Evolutionary conservation across 2,797 vertebrate genomes (phyloP), one percentile per base, ranked within the genome.

Genomic region (Borostomias antarcticus): DNA sequence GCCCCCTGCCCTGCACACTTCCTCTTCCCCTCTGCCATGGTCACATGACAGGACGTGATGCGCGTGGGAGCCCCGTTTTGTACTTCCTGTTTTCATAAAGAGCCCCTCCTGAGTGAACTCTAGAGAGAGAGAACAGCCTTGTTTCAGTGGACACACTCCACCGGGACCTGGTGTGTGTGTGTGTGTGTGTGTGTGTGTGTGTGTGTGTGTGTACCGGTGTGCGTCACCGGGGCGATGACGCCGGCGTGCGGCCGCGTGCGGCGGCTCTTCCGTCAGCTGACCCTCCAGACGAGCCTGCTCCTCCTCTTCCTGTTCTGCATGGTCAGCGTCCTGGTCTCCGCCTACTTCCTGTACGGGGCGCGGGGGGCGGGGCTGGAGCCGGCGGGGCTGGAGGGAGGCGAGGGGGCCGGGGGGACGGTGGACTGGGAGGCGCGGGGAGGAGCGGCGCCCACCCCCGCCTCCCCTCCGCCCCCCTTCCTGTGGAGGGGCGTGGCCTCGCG

Each of bases 341-440:
- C 97, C 11, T 99, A 99, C 92, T 99, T 98, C 90, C 95, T 99
- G 25, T 99, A 98, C 89, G 97, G 96, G 77, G 97, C 94, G 92
- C 98, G 96, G 86, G 92, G 93, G 72, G n/a, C n/a, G n/a, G 94
- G 95, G 77, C 93, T 97, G 77, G 97, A 98, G 87, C 96, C 96
- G 0, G 90, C 92, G 1, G 86, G 76, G 19, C 13, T 45, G 40
- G 86, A 78, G 8, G 66, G 79, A 6, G 94, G 95, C 0, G 83
- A 98, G 0, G 77, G 91, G 0, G 97, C 97, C 0, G 76, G 91
- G 84, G 77, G 19, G 0, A 88, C 94, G 10, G 91, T 88, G 0
- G 94, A 97, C 88, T 95, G 94, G 0, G 96, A 98, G 0, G 94
- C 96, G 58, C 91, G 89, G 92, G 94, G 19, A 93, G 95, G 0